Base-by-base conservation (phyloP, 2,113 vertebrate species). In the Oxygymnocypris stewartii region DNA sequence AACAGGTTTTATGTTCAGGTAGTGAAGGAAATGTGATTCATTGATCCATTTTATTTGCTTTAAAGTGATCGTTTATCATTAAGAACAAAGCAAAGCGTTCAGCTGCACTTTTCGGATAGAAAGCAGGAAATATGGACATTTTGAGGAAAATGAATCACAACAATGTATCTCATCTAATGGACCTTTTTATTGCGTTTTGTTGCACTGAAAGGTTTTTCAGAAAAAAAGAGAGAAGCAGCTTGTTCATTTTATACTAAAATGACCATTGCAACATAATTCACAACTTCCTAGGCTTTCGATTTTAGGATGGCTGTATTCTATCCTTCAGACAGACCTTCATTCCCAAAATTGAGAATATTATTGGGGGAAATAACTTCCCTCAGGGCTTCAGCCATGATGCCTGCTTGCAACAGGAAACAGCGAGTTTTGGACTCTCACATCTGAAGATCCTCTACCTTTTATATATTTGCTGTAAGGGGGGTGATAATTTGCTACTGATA, bases 401-500 rank as follows among this genome's bases (percentile, higher is more conserved):
- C 76, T 54, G 61, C 1, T 40, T 71, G 42, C 69, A 71, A 42
- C 47, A 59, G 69, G 81, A 54, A 47, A n/a, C 82, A 6, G 23
- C 6, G 14, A 44, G 79, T 79, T 73, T 79, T 65, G 37, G 42
- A 37, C 63, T 80, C n/a, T 31, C 35, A 47, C 37, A 47, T 44
- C 54, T 47, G n/a, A 67, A 37, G 77, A 57, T 57, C 37, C 76
- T 20, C 61, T 54, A 35, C 47, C 44, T 69, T 88, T 63, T 85
- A 47, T 88, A 31, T 79, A 51, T 85, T 82, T 81, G 76, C 61
- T 13, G n/a, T 71, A 71, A 78, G 87, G 49, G 61, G 79, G 75
- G 47, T 75, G 31, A 81, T 85, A 85, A 88, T 90, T 83, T 86
- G 78, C 42, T 85, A 61, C 74, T 88, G 87, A 85, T 90, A 88